Conservation (phyloP, 2,888 invertebrate genomes). For the Thyatira batis region DNA sequence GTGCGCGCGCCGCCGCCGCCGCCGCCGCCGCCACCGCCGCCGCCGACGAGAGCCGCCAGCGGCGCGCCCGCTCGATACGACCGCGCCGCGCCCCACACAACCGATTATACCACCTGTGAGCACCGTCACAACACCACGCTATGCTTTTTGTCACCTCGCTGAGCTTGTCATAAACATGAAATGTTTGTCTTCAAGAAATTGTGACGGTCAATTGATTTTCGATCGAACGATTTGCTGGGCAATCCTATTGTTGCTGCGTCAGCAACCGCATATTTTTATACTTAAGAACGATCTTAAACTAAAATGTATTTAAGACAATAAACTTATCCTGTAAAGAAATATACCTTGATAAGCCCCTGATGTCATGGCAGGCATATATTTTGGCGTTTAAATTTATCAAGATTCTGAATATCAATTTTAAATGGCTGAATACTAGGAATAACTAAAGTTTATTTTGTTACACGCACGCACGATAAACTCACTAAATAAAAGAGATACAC, state of each 20-base stretch:
- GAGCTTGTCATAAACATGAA: conserved; percentile 15
- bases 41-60: neutral
- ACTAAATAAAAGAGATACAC: neutral
- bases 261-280: no score
- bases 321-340: no score
- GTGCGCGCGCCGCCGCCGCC: conserved; percentile 62
- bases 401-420: no score
- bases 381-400: no score
- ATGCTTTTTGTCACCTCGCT: conserved; percentile 48
- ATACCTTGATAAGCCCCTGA: no score
- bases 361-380: no score
- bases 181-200: conserved; percentile 3
- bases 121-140: conserved; percentile 74
- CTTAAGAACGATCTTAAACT: no score
- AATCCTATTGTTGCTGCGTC: no score
- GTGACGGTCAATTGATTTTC: neutral
- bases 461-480: no score
- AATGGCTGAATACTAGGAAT: no score
- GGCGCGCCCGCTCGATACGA: conserved; percentile 48
- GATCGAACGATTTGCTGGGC: neutral
- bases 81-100: conserved; percentile 66
- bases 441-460: no score
- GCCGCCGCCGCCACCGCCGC: conserved; percentile 29
- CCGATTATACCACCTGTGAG: conserved; percentile 76
- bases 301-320: no score